These are phyloP conservation scores for Hiodon alosoides DNA, from an alignment of 2,113 vertebrate species.

Conservation along the genomic window DNA sequence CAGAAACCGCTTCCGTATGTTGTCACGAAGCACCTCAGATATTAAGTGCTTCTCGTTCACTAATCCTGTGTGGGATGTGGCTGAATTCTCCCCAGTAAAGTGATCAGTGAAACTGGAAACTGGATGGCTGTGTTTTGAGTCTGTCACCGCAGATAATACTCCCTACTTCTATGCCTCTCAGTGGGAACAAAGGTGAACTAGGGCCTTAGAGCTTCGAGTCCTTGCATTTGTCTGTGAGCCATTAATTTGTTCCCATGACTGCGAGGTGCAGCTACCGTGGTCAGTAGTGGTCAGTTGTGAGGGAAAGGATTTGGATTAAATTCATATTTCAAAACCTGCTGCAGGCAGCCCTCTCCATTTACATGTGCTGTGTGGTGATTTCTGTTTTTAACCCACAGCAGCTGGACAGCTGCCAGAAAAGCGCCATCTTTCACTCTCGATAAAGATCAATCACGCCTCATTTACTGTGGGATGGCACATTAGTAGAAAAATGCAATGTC, in stretches of 20 bases:
- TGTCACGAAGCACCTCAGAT: too few species aligned
- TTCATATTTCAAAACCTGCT: slow-evolving; percentile 3
- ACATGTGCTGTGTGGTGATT: background rate
- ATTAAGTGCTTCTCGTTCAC: too few species aligned
- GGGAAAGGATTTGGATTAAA: background rate
- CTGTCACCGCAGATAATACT: background rate
- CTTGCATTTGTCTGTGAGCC: background rate
- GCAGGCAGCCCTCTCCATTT: background rate
- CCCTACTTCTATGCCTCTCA: background rate
- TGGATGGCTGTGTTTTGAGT: background rate
- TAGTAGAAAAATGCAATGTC: slow-evolving; percentile 9
- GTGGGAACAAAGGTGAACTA: background rate
- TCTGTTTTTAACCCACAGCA: slow-evolving; percentile 7
- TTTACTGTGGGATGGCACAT: slow-evolving; percentile 7
- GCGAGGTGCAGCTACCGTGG: background rate
- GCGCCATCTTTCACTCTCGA: slow-evolving; percentile 5
- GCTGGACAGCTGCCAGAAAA: slow-evolving; percentile 20
- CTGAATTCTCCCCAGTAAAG: background rate
- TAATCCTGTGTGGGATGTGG: too few species aligned
- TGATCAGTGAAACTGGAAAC: background rate
- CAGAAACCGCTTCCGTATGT: too few species aligned
- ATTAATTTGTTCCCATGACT: background rate
- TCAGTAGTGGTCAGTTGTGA: background rate
- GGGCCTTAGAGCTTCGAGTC: background rate
- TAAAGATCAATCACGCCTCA: slow-evolving; percentile 12